Evolutionary conservation across 2,888 invertebrate species (phyloP).

Genomic region (Tuberolachnus salignus): DNA sequence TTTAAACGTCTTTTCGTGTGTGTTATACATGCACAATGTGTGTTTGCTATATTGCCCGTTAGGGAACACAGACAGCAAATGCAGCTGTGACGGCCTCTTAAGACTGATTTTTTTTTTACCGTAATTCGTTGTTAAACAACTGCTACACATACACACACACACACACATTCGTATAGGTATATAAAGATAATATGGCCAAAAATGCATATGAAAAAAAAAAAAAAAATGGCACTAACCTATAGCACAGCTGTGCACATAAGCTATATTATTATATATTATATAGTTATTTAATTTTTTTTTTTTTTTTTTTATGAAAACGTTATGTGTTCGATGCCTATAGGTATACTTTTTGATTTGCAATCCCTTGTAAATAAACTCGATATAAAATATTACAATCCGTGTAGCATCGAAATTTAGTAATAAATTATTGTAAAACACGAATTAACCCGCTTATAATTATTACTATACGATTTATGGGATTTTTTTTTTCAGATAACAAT

Average conservation of each 20-base stretch:
- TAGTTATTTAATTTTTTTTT: neutral
- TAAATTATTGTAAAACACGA: neutral
- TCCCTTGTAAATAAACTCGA: neutral
- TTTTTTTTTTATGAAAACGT: neutral
- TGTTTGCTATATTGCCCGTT: no score
- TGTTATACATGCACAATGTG: no score
- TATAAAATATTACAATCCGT: neutral
- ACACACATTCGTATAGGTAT: neutral
- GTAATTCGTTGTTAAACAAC: neutral
- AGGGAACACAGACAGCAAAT: no score
- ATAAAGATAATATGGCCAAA: no score
- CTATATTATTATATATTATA: neutral
- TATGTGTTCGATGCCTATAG: neutral
- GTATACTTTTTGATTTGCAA: neutral
- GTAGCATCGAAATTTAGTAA: neutral
- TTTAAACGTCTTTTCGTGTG: no score
- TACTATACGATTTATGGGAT: neutral
- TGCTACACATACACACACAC: neutral
- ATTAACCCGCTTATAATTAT: neutral
- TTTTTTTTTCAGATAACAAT: neutral
- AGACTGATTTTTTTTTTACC: neutral
- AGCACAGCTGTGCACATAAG: constrained; percentile 12
- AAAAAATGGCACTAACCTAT: neutral
- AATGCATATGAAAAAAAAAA: neutral
- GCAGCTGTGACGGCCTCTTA: no score